Percentiles rank a stretch among this genome's conserved stretches.
Evolutionary conservation across 1,140 invertebrate genomes (phyloP).

Genomic region (Lamellibrachia luymesi): DNA sequence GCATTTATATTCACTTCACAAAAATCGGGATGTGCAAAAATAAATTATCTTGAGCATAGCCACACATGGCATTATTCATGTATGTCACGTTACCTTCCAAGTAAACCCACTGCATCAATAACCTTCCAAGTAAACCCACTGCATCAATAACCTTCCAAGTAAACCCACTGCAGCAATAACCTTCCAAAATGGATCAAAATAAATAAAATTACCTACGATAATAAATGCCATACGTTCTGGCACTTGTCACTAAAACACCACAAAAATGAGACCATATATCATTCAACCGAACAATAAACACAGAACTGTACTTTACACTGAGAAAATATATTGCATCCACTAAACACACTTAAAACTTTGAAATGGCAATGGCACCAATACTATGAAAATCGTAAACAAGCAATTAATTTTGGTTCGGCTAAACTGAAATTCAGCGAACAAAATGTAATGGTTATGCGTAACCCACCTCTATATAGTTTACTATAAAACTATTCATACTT

Average conservation of each 20-base stretch:
- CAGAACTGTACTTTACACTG: background rate
- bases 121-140: background rate
- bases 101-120: background rate
- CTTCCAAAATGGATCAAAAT: background rate
- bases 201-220: background rate
- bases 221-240: background rate
- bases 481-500: no score
- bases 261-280: background rate
- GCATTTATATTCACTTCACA: background rate
- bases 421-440: no score
- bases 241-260: background rate
- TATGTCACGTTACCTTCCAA: background rate
- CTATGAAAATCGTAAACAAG: background rate
- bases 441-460: no score
- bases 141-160: background rate
- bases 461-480: no score
- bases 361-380: background rate
- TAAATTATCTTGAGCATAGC: background rate
- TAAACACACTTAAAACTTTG: background rate
- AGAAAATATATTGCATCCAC: background rate
- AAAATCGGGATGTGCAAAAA: background rate
- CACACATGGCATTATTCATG: background rate
- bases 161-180: background rate
- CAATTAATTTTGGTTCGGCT: no score
- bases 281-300: background rate